These are phyloP conservation scores for Oxycera nigricornis DNA, from an alignment of 2,888 invertebrate genomes.

Conservation along the genomic window DNA sequence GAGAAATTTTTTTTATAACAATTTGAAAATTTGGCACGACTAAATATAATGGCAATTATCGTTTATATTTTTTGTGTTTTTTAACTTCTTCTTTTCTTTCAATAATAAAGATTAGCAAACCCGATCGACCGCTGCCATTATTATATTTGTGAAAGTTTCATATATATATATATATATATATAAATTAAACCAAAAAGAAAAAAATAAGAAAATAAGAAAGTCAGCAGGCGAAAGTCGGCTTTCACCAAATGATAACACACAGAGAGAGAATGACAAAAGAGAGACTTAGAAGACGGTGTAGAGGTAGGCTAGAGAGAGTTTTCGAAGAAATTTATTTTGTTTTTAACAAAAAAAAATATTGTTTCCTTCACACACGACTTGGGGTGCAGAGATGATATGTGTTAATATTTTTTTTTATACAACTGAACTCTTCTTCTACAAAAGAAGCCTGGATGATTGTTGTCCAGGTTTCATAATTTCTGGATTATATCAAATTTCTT, in stretches of 20 bases:
- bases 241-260: not conserved
- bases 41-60: slow-evolving; percentile 5
- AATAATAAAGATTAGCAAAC: not conserved
- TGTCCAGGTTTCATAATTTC: slow-evolving; percentile 72
- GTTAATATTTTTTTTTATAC: not conserved
- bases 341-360: not conserved
- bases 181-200: too few relatives aligned
- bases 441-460: not conserved
- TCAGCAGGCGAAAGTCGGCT: not conserved
- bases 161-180: not conserved
- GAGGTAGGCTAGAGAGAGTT: too few relatives aligned
- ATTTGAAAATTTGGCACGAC: slow-evolving; percentile 26
- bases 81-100: not conserved
- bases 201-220: too few relatives aligned
- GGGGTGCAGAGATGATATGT: not conserved
- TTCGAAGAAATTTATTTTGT: too few relatives aligned
- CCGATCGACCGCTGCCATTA: not conserved
- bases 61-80: not conserved
- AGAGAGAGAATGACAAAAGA: not conserved
- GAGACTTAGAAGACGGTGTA: not conserved
- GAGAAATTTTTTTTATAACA: slow-evolving; percentile 7
- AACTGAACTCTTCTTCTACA: not conserved
- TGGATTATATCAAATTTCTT: slow-evolving; percentile 94
- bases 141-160: not conserved
- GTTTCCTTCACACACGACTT: not conserved